Evolutionary conservation across 2,797 vertebrate species (phyloP).

Genomic region (Pangasius macronema): DNA sequence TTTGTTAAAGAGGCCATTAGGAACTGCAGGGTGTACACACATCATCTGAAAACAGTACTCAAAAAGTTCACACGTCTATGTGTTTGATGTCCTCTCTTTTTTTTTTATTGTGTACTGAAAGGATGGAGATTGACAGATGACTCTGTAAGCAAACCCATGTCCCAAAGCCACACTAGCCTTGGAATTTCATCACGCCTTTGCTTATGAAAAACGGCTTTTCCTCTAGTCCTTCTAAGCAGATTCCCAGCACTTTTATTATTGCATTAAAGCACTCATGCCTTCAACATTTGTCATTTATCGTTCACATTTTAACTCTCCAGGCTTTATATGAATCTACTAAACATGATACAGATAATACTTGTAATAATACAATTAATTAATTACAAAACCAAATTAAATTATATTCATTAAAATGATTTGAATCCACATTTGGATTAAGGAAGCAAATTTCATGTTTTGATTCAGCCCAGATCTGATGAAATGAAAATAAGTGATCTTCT

Average conservation of each 20-base stretch:
- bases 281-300: not conserved
- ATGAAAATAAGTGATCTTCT: not conserved
- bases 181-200: not conserved
- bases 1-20: not conserved
- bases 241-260: not conserved
- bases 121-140: not conserved
- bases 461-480: not conserved
- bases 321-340: not conserved
- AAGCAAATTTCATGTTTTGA: not conserved
- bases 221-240: not conserved
- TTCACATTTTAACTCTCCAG: not conserved
- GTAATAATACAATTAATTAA: not conserved
- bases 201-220: not conserved
- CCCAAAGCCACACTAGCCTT: slow-evolving; percentile 9
- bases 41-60: not conserved
- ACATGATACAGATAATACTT: not conserved
- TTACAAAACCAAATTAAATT: not conserved
- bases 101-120: not conserved
- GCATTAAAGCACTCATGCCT: not conserved
- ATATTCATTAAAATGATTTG: not conserved
- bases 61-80: not conserved
- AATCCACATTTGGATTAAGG: not conserved
- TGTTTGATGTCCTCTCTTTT: not conserved
- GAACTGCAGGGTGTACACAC: too few relatives aligned
- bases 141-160: not conserved